A percentile compares a stretch with the other conserved stretches of the same genome.
Evolutionary conservation across 2,888 invertebrate species (phyloP).

Genomic region (Sarcophaga caerulescens): DNA sequence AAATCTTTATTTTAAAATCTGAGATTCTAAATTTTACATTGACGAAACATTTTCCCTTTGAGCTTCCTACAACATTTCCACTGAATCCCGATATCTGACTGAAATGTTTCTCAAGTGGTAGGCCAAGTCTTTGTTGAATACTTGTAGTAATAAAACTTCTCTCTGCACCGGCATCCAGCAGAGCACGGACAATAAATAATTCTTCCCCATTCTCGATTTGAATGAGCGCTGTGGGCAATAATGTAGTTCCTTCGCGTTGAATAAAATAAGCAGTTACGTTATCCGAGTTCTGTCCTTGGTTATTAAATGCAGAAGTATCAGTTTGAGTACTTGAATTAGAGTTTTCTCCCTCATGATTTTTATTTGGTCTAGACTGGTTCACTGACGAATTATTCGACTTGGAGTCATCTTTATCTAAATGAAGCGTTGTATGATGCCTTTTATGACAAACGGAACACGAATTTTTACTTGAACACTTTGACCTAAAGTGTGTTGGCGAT

Average conservation of each 20-base stretch:
- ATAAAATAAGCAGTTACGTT: not conserved
- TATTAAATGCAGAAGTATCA: no score
- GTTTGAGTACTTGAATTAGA: not conserved
- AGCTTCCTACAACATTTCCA: not conserved
- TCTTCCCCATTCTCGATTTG: not conserved
- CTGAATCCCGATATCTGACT: no score
- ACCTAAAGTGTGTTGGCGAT: not conserved
- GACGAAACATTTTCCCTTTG: not conserved
- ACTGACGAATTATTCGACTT: not conserved
- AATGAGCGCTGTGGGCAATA: not conserved
- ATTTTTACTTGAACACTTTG: conserved; percentile 6
- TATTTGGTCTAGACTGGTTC: not conserved
- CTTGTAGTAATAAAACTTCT: not conserved
- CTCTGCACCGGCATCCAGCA: conserved; percentile 17
- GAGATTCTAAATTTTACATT: not conserved
- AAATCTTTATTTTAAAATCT: conserved; percentile 4
- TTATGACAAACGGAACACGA: conserved; percentile 5
- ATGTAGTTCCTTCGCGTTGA: no score
- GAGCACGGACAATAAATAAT: not conserved
- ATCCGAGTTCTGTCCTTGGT: no score
- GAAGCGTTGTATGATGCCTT: conserved; percentile 22
- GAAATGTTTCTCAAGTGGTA: not conserved
- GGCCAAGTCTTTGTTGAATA: not conserved
- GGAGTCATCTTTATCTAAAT: not conserved
- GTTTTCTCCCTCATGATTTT: not conserved